These are phyloP conservation scores for Melinopterus prodromus DNA, from an alignment of 2,888 invertebrate genomes.

Conservation along the genomic window DNA sequence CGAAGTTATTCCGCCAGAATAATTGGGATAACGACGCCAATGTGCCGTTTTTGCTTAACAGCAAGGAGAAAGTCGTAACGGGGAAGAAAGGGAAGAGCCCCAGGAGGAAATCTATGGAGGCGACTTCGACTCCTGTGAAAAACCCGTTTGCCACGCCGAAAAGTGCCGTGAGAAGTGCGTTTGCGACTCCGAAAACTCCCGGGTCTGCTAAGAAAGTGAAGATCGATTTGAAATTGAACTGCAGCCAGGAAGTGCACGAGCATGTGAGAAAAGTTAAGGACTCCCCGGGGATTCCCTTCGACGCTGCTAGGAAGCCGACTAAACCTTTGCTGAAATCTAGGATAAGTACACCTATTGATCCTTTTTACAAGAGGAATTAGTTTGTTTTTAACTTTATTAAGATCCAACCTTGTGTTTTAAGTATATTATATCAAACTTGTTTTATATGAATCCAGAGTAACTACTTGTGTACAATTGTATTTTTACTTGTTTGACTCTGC, in stretches of 20 bases:
- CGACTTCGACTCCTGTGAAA: constrained; percentile 46
- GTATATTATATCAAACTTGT: background rate
- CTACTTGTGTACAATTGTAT: background rate
- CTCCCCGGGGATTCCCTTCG: constrained; percentile 80
- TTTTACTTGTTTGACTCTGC: background rate
- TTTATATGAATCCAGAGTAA: background rate
- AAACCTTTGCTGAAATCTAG: constrained; percentile 78
- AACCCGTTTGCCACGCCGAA: constrained; percentile 47
- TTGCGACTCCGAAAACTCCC: constrained; percentile 36
- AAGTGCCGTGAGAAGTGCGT: constrained; percentile 44
- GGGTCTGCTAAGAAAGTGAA: constrained; percentile 72
- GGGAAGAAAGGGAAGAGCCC: constrained; percentile 12
- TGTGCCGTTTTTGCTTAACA: no score
- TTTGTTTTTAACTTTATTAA: background rate
- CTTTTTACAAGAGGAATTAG: constrained; percentile 65
- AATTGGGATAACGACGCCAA: background rate
- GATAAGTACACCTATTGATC: constrained; percentile 77
- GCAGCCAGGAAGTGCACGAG: constrained; percentile 75
- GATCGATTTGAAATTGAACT: constrained; percentile 75
- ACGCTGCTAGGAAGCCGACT: constrained; percentile 72
- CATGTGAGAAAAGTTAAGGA: constrained; percentile 74
- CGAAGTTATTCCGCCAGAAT: background rate
- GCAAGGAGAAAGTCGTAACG: no score
- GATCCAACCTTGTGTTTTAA: background rate
- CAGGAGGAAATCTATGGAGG: constrained; percentile 41